Percentiles rank a stretch among this genome's conserved stretches.
Conservation (phyloP, 2,113 vertebrate genomes). For the Numenius arquata region DNA sequence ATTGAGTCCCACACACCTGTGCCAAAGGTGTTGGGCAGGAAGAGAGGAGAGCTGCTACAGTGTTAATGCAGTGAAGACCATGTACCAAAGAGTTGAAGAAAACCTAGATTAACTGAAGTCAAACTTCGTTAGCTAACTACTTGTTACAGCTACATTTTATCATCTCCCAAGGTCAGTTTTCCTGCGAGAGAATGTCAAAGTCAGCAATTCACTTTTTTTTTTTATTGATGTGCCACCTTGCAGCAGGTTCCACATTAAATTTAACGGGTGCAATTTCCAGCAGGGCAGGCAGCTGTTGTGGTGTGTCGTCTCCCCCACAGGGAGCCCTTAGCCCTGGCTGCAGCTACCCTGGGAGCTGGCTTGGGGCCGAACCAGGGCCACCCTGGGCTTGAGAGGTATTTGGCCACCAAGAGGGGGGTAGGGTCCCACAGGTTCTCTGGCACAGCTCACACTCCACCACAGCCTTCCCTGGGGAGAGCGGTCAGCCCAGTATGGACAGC, state of each 20-base stretch:
- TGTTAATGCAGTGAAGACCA: not conserved
- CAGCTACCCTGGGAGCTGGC: not conserved
- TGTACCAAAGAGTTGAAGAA: not conserved
- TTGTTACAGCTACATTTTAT: not conserved
- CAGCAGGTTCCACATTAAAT: not conserved
- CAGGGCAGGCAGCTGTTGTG: not conserved
- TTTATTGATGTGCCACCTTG: not conserved
- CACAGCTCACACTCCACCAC: not conserved
- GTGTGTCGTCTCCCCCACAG: rapidly evolving
- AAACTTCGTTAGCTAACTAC: not conserved
- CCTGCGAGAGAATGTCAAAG: not conserved
- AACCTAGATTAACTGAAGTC: not conserved
- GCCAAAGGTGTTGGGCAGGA: not conserved
- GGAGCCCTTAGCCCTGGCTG: not conserved
- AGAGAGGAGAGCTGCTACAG: not conserved
- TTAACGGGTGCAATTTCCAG: not conserved
- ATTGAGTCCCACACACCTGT: not conserved
- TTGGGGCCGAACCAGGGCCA: not conserved
- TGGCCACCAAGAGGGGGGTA: not conserved
- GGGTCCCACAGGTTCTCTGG: not conserved
- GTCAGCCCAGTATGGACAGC: not conserved
- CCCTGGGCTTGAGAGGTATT: not conserved
- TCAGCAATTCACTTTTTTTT: not conserved
- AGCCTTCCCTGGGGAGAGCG: not conserved
- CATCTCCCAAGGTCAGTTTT: constrained; percentile 5